Percentiles rank a stretch among this genome's conserved stretches.
phyloP scores from a whole-genome alignment of 2,113 vertebrate genomes.

The Bettongia penicillata region DNA sequence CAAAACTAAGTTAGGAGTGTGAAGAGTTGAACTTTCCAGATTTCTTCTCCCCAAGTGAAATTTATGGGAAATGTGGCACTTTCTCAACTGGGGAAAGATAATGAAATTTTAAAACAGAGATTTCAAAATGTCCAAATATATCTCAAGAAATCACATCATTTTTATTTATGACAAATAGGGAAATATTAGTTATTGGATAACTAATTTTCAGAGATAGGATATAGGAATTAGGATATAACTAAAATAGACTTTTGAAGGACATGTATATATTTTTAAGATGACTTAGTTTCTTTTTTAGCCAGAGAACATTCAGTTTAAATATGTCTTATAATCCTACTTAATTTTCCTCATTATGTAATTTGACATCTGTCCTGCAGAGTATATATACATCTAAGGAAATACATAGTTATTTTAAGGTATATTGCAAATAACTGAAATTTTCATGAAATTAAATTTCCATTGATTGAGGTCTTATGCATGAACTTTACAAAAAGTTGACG shows the following conservation, averaged over 20 bases:
- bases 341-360: not conserved
- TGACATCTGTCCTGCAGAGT: not conserved
- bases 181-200: constrained; percentile 23
- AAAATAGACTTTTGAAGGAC: constrained; percentile 27
- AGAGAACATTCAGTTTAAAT: not conserved
- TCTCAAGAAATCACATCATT: constrained; percentile 20
- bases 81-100: constrained; percentile 39
- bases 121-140: constrained; percentile 55
- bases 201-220: constrained; percentile 25
- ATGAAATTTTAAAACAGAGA: constrained; percentile 39
- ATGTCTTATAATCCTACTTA: not conserved
- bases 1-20: constrained; percentile 22
- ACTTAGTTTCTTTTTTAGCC: not conserved
- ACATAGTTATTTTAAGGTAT: not conserved
- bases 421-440: not conserved
- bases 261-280: constrained; percentile 33
- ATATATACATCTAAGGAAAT: not conserved
- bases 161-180: constrained; percentile 27
- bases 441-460: not conserved
- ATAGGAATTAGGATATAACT: constrained; percentile 21
- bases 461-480: not conserved
- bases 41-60: not conserved
- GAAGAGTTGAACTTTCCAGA: constrained; percentile 11
- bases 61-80: constrained; percentile 33
- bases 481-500: not conserved